These are phyloP conservation scores for Anarhynchus alexandrinus DNA, from an alignment of 2,113 vertebrate species.

Conservation along the genomic window DNA sequence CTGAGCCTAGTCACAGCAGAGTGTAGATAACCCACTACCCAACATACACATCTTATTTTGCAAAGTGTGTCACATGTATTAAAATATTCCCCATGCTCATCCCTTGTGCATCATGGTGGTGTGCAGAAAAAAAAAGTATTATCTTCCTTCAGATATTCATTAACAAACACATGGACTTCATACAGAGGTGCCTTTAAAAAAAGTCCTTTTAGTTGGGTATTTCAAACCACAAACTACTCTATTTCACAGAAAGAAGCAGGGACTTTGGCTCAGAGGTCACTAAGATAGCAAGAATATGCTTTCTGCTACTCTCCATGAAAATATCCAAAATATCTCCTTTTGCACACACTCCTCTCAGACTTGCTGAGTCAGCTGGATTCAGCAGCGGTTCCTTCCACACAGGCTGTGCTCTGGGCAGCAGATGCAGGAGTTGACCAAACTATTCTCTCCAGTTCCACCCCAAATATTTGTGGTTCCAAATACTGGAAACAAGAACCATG, in stretches of 20 bases:
- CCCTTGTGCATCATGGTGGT: not conserved
- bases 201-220: not conserved
- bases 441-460: not conserved
- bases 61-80: not conserved
- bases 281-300: not conserved
- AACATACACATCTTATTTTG: not conserved
- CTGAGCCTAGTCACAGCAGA: not conserved
- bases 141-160: not conserved
- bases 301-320: not conserved
- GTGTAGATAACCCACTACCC: not conserved
- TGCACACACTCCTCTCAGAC: not conserved
- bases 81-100: not conserved
- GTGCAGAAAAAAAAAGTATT: not conserved
- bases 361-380: not conserved
- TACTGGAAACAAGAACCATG: not conserved
- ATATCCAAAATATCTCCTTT: not conserved
- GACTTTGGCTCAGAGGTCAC: not conserved
- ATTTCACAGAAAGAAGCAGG: not conserved
- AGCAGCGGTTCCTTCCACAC: not conserved
- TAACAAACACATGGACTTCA: not conserved
- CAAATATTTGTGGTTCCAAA: not conserved
- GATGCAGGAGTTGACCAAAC: not conserved
- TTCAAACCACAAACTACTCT: not conserved
- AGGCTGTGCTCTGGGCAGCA: not conserved
- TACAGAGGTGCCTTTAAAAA: not conserved